Evolutionary conservation across 2,113 vertebrate genomes (phyloP).

Genomic region (Actenoides hombroni): DNA sequence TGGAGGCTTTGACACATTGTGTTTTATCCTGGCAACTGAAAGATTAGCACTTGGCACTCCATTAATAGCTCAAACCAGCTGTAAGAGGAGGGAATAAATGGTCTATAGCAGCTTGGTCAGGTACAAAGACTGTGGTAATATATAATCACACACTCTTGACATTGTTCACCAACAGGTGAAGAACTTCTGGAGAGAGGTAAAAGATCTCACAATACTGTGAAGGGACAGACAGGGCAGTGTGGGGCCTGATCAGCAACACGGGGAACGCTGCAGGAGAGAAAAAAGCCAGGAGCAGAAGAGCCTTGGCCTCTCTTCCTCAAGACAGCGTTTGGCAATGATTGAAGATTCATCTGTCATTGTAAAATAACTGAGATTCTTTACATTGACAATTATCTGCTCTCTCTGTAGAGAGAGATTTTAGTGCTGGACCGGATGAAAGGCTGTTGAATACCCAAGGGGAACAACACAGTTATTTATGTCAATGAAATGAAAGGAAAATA

Average conservation of each 20-base stretch:
- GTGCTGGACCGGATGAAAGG: not conserved
- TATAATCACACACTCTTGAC: not conserved
- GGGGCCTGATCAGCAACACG: not conserved
- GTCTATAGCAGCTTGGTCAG: not conserved
- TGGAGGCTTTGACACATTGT: not conserved
- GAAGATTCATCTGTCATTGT: not conserved
- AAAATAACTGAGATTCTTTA: not conserved
- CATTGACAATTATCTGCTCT: not conserved
- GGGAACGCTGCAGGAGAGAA: not conserved
- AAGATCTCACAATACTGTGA: not conserved
- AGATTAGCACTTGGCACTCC: not conserved
- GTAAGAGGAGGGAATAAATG: not conserved
- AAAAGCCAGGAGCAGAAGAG: not conserved
- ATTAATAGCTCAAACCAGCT: not conserved
- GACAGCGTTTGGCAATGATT: not conserved
- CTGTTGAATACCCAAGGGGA: not conserved
- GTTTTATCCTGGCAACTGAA: not conserved
- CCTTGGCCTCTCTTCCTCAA: not conserved
- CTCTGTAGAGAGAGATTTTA: not conserved
- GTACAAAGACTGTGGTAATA: not conserved
- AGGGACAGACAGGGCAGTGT: not conserved
- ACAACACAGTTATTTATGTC: accelerated
- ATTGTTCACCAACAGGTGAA: not conserved
- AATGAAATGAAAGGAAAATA: not conserved
- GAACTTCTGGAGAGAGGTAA: not conserved